Percentiles rank a stretch among this genome's conserved stretches.
phyloP scores from a whole-genome alignment of 2,797 vertebrate genomes.

The Pseudopleuronectes americanus region DNA sequence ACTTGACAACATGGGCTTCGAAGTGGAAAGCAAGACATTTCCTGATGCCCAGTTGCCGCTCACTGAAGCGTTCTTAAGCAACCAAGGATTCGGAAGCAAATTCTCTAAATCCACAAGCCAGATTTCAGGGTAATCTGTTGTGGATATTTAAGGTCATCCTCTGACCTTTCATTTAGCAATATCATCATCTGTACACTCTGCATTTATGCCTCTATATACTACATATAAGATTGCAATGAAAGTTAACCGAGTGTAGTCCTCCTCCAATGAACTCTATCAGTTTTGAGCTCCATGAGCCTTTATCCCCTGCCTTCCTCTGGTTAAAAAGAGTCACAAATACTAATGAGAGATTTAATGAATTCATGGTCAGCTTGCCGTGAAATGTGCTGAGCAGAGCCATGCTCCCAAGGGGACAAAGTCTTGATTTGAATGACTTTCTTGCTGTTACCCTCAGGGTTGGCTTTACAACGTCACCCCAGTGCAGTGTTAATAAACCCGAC shows the following conservation, averaged over 20 bases:
- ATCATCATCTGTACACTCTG: not conserved
- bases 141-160: not conserved
- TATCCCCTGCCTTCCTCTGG: not conserved
- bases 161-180: not conserved
- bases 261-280: not conserved
- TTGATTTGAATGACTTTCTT: conserved; percentile 1
- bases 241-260: not conserved
- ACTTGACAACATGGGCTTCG: no score
- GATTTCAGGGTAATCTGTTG: not conserved
- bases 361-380: not conserved
- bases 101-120: not conserved
- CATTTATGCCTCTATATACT: not conserved
- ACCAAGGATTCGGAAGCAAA: no score
- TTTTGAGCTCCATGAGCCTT: not conserved
- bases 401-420: not conserved
- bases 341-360: conserved; percentile 1
- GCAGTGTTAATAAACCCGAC: not conserved
- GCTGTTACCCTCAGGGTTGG: not conserved
- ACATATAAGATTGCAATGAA: not conserved
- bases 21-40: no score
- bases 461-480: not conserved
- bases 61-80: no score
- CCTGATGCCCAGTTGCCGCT: no score
- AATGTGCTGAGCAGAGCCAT: conserved; percentile 1
- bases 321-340: not conserved